Base-by-base conservation (phyloP, 2,113 vertebrate genomes). In the Sceloporus tristichus region DNA sequence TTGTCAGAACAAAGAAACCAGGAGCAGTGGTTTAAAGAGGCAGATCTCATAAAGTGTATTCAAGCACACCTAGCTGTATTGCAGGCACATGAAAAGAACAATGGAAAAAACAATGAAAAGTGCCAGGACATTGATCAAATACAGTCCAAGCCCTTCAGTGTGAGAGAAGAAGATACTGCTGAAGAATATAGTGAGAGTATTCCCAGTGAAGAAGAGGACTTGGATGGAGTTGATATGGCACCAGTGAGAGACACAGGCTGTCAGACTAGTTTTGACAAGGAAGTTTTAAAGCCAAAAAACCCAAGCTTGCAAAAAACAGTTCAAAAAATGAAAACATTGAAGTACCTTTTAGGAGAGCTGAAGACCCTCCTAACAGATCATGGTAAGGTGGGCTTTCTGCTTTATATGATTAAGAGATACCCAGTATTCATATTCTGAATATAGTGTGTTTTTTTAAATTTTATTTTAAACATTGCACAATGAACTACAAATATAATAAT, bases 341-440 rank as follows among this genome's bases (percentile, higher is more conserved):
- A 95, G 62, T 95, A 96, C 87, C 96, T 99, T 77, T 82, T 98
- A 80, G 96, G 95, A 90, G 98, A 99, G 88, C 97, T 99, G 86
- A 97, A 97, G 92, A 93, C 97, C 34, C 91, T 98, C 89, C 85
- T 98, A 74, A 87, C 93, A 48, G 97, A 97, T 88, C 96, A 97
- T 96, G 98, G 99, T 99, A 94, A 89, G 40, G 87, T 81, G 53
- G 11, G 0, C 34, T 9, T 1, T 74, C 74, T n/a, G 74, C 54
- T 62, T 59, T 19, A 75, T 40, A 62, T 54, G 42, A 59, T 4
- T 11, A 14, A 42, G 48, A 66, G 7, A 40, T 76, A 5, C 13
- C 21, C n/a, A 53, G 10, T 68, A 34, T 25, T 34, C 62, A 53
- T 59, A 68, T n/a, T 84, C 70, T 34, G 25, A 53, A 53, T 78